Percentiles rank a stretch among this genome's conserved stretches.
Evolutionary conservation across 2,797 vertebrate genomes (phyloP).

Genomic region (Podarcis lilfordi): DNA sequence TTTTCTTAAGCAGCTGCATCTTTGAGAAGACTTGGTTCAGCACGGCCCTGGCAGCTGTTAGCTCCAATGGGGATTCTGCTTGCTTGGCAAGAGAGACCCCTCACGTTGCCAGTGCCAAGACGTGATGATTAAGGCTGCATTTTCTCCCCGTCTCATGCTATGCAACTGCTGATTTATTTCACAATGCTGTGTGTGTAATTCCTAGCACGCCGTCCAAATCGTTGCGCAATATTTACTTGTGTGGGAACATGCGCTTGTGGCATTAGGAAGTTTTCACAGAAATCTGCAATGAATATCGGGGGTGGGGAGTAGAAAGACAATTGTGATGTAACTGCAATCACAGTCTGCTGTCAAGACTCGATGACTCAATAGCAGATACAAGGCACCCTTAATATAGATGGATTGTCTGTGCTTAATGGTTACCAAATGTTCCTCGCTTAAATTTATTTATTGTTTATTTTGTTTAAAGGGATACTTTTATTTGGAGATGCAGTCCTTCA

Average conservation of each 20-base stretch:
- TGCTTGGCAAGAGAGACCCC: background rate
- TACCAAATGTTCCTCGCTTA: background rate
- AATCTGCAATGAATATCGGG: background rate
- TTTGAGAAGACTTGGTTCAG: background rate
- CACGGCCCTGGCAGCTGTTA: slow-evolving; percentile 14
- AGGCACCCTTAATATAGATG: background rate
- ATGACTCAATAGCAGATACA: background rate
- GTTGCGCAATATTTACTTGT: slow-evolving; percentile 13
- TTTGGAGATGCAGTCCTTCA: background rate
- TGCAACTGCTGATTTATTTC: slow-evolving; percentile 20
- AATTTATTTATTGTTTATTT: too few species aligned
- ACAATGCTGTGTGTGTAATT: slow-evolving; percentile 16
- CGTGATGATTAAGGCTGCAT: background rate
- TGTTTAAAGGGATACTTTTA: background rate
- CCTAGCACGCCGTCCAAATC: background rate
- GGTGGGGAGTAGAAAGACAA: background rate
- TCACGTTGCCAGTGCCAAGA: background rate
- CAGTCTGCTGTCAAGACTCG: background rate
- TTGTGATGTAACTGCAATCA: background rate
- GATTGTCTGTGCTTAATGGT: background rate
- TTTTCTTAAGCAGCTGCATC: background rate
- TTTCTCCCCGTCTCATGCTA: background rate
- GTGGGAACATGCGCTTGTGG: slow-evolving; percentile 11
- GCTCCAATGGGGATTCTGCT: slow-evolving; percentile 6
- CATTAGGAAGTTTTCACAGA: slow-evolving; percentile 10